Evolutionary conservation across 2,888 invertebrate species (phyloP).

Genomic region (Tortrix viridana): DNA sequence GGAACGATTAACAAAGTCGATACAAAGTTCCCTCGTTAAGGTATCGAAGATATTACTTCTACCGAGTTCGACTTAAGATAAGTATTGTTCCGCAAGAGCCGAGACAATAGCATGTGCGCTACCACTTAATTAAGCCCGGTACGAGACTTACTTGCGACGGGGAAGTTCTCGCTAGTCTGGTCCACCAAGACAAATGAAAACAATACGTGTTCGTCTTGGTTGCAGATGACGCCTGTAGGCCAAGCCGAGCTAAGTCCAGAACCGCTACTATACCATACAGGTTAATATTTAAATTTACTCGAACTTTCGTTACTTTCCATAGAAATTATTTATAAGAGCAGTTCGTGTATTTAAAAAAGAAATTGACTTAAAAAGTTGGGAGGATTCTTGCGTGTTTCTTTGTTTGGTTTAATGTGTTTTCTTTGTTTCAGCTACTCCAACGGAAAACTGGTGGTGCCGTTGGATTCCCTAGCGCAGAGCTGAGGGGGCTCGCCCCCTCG

Average conservation of each 20-base stretch:
- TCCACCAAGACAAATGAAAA: conserved; percentile 59
- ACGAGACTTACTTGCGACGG: conserved; percentile 62
- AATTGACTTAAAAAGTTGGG: not conserved
- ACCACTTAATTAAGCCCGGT: conserved; percentile 79
- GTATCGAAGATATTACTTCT: conserved; percentile 81
- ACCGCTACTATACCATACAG: conserved; percentile 81
- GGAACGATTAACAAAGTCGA: conserved; percentile 79
- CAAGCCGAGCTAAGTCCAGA: conserved; percentile 84
- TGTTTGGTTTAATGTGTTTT: conserved; percentile 43
- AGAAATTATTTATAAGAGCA: conserved; percentile 20
- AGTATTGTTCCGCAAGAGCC: conserved; percentile 79
- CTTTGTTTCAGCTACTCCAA: conserved; percentile 82
- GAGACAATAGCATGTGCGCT: conserved; percentile 79
- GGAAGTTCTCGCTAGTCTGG: conserved; percentile 61
- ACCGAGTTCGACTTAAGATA: conserved; percentile 76
- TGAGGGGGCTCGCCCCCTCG: conserved; percentile 73
- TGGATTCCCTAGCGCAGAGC: conserved; percentile 84
- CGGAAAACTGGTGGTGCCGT: conserved; percentile 85
- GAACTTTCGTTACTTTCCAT: conserved; percentile 21
- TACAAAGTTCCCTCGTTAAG: conserved; percentile 83
- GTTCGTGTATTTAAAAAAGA: conserved; percentile 3
- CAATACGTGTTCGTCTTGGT: conserved; percentile 63
- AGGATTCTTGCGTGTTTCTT: conserved; percentile 15
- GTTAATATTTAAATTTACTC: conserved; percentile 64
- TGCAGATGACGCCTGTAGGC: conserved; percentile 83